Percentiles rank a stretch among this genome's conserved stretches.
These are phyloP conservation scores for Myotis daubentonii DNA, from an alignment of 2,797 vertebrate species.

Conservation along the genomic window DNA sequence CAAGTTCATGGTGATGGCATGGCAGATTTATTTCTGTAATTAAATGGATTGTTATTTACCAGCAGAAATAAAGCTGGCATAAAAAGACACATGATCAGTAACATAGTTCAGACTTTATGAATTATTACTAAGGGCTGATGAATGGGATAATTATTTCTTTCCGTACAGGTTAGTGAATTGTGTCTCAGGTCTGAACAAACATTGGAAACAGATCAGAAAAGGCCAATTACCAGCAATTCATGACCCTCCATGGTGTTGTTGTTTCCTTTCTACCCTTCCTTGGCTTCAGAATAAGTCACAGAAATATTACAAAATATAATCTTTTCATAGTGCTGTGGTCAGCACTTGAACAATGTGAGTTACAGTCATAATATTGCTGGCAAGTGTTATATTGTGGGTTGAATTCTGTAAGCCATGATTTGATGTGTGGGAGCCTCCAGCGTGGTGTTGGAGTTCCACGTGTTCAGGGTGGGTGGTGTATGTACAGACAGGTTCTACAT, in stretches of 20 bases:
- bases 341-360: conserved; percentile 22
- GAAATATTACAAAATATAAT: conserved; percentile 23
- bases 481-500: conserved; percentile 7
- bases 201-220: conserved; percentile 32
- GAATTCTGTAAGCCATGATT: conserved; percentile 55
- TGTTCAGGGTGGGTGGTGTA: neutral
- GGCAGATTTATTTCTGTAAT: conserved; percentile 85
- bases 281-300: neutral
- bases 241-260: neutral
- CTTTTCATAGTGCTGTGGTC: conserved; percentile 54
- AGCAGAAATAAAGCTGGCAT: conserved; percentile 72
- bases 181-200: conserved; percentile 21
- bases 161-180: conserved; percentile 49
- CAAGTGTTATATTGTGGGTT: conserved; percentile 42
- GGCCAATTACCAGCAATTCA: neutral
- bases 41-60: conserved; percentile 84
- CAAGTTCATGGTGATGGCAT: conserved; percentile 55
- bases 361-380: conserved; percentile 56
- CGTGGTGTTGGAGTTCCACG: neutral
- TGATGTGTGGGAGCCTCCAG: neutral
- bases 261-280: neutral
- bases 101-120: conserved; percentile 76
- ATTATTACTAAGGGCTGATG: conserved; percentile 75
- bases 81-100: conserved; percentile 78
- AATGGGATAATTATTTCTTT: conserved; percentile 68